phyloP scores from a whole-genome alignment of 2,113 vertebrate genomes.

The Tetrao urogallus region DNA sequence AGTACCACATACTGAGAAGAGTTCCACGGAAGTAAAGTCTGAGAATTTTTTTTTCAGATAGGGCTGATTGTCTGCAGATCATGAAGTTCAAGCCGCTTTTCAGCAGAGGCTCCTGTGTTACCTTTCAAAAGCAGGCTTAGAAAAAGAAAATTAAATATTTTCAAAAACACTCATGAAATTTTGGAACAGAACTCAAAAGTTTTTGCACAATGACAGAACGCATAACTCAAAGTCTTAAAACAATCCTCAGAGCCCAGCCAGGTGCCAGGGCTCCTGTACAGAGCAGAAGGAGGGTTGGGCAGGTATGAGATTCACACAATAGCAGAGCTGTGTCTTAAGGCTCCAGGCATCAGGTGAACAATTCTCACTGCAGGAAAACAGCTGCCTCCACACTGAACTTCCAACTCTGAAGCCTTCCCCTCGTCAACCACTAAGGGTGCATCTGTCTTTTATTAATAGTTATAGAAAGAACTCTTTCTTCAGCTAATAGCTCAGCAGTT shows the following conservation, averaged over 20 bases:
- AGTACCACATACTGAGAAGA: neutral
- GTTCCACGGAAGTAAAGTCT: neutral
- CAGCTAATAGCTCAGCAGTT: constrained; percentile 18
- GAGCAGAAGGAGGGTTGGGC: neutral
- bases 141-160: constrained; percentile 7
- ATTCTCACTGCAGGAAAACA: neutral
- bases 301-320: neutral
- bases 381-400: neutral
- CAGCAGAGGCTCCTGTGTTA: neutral
- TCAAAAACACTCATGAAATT: neutral
- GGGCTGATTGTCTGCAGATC: neutral
- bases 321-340: neutral
- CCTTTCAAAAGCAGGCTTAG: constrained; percentile 2
- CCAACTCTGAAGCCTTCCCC: neutral
- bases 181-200: neutral
- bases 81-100: neutral
- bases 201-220: neutral
- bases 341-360: constrained; percentile 3
- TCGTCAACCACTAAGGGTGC: neutral
- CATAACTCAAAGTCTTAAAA: neutral
- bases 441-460: neutral
- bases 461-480: constrained; percentile 2
- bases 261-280: neutral
- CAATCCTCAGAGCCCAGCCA: neutral
- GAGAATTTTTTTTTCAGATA: constrained; percentile 21